Evolutionary conservation across 2,113 vertebrate genomes (phyloP).

Genomic region (Platanista minor): DNA sequence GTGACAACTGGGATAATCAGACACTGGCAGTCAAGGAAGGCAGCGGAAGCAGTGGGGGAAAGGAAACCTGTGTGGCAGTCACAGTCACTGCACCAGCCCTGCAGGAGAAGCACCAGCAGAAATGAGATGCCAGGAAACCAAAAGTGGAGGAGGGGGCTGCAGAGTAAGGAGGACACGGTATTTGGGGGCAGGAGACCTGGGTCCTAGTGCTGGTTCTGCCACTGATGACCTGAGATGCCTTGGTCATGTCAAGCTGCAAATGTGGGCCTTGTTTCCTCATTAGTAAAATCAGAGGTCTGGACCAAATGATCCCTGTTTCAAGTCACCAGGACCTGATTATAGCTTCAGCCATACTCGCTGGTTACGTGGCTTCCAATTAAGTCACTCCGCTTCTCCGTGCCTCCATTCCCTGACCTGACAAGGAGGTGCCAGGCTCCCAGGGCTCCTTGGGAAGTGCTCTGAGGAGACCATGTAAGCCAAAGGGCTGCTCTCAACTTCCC

Average conservation of each 20-base stretch:
- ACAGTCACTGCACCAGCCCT: neutral
- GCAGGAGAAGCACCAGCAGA: neutral
- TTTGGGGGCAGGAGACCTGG: neutral
- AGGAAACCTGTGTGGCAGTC: neutral
- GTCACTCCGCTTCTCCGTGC: neutral
- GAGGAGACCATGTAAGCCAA: neutral
- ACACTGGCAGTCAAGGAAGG: neutral
- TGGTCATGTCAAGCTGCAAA: neutral
- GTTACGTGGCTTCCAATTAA: neutral
- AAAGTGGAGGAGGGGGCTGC: neutral
- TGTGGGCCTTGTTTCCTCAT: neutral
- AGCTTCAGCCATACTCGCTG: neutral
- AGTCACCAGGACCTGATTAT: neutral
- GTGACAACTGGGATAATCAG: neutral
- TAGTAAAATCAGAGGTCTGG: neutral
- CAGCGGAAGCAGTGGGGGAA: neutral
- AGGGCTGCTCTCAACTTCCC: neutral
- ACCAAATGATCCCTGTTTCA: neutral
- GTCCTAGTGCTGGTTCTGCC: neutral
- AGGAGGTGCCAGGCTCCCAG: neutral
- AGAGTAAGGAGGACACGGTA: rapidly evolving
- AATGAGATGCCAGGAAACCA: neutral
- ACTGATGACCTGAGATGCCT: no score
- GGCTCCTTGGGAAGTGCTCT: neutral
- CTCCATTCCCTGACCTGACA: neutral